Evolutionary conservation across 2,797 vertebrate genomes (phyloP), one percentile per base, ranked within the genome.

Genomic region (Malacoctenus gilli): DNA sequence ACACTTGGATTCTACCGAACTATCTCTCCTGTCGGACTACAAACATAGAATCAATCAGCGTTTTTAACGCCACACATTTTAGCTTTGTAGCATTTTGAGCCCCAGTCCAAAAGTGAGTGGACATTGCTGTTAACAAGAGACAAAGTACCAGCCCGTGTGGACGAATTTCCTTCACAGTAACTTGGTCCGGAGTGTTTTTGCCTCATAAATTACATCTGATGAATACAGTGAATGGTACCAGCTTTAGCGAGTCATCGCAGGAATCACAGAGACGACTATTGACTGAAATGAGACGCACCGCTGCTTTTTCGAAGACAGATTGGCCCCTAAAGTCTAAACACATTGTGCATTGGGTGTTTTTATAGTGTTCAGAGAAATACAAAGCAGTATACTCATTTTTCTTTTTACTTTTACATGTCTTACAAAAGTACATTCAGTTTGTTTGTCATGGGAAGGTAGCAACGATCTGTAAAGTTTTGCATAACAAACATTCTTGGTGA

Each of bases 391-490:
- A 51, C n/a, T n/a, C n/a, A 46, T 76, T 79, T 35, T 53, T 63
- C 72, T 40, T 15, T 75, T 34, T 68, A 50, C 37, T 32, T 25
- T 59, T 44, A 64, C 5, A 58, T 34, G 51, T 59, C 61, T 60
- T 70, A 66, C 21, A 78, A 80, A 77, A 68, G 62, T 87, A 83
- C 74, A 87, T 85, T 87, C 67, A 83, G 32, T 48, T 59, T 64
- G 59, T 52, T 58, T 34, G n/a, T 71, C 48, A 28, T 6, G 13
- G 61, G 51, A 75, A 68, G 14, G 36, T 75, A 55, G 31, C 38
- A 65, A 59, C 18, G 66, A 23, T 44, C 46, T 11, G 47, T 64
- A 77, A 50, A 38, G 65, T 77, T 66, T 79, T 78, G 65, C 58
- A 68, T 63, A 70, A 75, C 4, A 6, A 59, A 75, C 28, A 70